Base-by-base conservation (phyloP, 1,140 invertebrate genomes). In the Penaeus vannamei region DNA sequence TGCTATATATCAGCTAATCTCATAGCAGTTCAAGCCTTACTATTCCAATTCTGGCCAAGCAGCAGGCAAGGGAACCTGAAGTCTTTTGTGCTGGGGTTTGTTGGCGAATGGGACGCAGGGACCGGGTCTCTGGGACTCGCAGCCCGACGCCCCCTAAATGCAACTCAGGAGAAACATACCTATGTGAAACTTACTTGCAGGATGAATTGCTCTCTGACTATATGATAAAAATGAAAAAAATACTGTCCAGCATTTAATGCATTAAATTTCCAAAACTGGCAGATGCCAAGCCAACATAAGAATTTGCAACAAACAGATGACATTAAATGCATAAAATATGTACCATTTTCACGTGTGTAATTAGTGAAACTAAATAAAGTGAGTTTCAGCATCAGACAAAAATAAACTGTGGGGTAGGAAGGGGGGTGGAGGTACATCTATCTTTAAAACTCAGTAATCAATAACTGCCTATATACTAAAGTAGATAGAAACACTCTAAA, bases 401-500 rank as follows among this genome's bases (percentile, higher is more conserved):
- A 53, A 53, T 17, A 53, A 53, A 53, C 53, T 53, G 53, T 53
- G 53, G 53, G 53, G 53, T 17, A 53, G 53, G 53, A 53, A 53
- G 53, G 53, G 46, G 53, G 53, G 53, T 53, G 53, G 53, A 53
- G 53, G 53, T 53, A 53, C 53, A 53, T 53, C 53, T 53, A 53
- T 53, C 53, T 53, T 53, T 53, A 53, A 53, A 53, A 53, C 53
- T 53, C 53, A 53, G 53, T 53, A 53, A 53, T 53, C 53, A 53
- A 53, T 53, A 53, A 53, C 53, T 53, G 53, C 77, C 85, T 81
- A 86, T 69, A 17, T 72, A 83, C 86, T 87, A 87, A 87, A 53
- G 86, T 72, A 87, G 86, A 87, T 64, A 82, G 66, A 82, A 72
- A 80, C 79, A 82, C 79, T 53, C 85, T 81, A 81, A 82, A n/a